Conservation (phyloP, 92 coral and sea anemone genomes). For the Actinostola sp. region DNA sequence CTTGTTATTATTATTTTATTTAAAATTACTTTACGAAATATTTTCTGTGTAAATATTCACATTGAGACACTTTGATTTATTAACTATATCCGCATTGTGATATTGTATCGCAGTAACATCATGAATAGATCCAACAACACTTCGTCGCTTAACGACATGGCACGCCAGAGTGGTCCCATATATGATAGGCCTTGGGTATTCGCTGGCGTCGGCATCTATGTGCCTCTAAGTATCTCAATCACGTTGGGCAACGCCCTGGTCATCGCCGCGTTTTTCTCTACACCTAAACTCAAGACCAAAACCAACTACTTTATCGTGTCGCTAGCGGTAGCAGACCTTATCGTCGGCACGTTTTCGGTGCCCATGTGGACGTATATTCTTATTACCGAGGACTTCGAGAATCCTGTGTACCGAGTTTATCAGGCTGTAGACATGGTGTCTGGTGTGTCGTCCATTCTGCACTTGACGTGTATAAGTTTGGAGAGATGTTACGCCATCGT, state of each 20-base stretch:
- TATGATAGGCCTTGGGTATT: slow-evolving; percentile 33
- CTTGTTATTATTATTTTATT: no score
- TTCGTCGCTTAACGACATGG: slow-evolving; percentile 1
- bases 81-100: neutral
- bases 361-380: slow-evolving; percentile 80
- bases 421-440: slow-evolving; percentile 72
- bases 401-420: slow-evolving; percentile 49
- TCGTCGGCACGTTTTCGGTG: slow-evolving; percentile 81
- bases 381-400: slow-evolving; percentile 47
- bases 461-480: slow-evolving; percentile 88
- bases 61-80: neutral
- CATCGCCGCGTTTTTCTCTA: slow-evolving; percentile 68
- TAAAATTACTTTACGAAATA: neutral
- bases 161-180: neutral
- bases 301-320: slow-evolving; percentile 89
- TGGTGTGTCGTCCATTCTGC: slow-evolving; percentile 89
- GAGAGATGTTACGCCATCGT: slow-evolving; percentile 96
- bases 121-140: neutral
- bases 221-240: slow-evolving; percentile 39
- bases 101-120: neutral
- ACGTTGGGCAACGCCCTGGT: slow-evolving; percentile 67
- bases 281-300: slow-evolving; percentile 78
- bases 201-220: slow-evolving; percentile 46
- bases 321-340: slow-evolving; percentile 77
- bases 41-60: neutral